Conservation (phyloP, 2,888 invertebrate species). For the Helleia helle region DNA sequence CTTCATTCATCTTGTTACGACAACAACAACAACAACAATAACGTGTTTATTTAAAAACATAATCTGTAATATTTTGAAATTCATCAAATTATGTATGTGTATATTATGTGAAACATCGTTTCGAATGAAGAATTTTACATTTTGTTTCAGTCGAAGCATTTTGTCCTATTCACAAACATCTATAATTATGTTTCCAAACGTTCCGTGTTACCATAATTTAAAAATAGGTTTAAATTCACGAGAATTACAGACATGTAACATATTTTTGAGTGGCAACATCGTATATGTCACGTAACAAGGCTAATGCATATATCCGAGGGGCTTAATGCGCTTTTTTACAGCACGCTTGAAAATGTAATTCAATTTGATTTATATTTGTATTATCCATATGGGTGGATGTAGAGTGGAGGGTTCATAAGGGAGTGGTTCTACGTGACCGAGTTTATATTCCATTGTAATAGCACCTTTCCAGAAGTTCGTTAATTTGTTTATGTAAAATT, state of each 20-base stretch:
- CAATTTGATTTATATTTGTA: slow-evolving; percentile 17
- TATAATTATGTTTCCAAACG: slow-evolving; percentile 8
- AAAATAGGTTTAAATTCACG: slow-evolving; percentile 55
- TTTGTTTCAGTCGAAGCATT: slow-evolving; percentile 1
- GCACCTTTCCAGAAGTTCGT: no score
- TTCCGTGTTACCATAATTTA: slow-evolving; percentile 8
- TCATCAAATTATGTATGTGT: no score
- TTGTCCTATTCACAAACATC: slow-evolving; percentile 4
- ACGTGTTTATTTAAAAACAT: neutral
- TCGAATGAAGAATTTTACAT: neutral
- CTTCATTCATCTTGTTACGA: neutral
- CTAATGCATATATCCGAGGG: slow-evolving; percentile 32
- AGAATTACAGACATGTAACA: slow-evolving; percentile 37
- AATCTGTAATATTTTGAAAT: no score
- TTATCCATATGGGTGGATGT: neutral
- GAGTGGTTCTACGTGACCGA: neutral
- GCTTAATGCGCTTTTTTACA: slow-evolving; percentile 25
- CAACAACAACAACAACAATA: no score
- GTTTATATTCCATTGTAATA: neutral
- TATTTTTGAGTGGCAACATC: slow-evolving; percentile 41
- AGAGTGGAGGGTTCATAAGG: neutral
- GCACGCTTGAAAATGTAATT: slow-evolving; percentile 16
- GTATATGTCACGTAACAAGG: slow-evolving; percentile 46
- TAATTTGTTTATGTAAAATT: no score
- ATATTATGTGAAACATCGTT: neutral